These are phyloP conservation scores for Caenorhabditis sp. DNA, from an alignment of 2,888 invertebrate species.

Conservation along the genomic window DNA sequence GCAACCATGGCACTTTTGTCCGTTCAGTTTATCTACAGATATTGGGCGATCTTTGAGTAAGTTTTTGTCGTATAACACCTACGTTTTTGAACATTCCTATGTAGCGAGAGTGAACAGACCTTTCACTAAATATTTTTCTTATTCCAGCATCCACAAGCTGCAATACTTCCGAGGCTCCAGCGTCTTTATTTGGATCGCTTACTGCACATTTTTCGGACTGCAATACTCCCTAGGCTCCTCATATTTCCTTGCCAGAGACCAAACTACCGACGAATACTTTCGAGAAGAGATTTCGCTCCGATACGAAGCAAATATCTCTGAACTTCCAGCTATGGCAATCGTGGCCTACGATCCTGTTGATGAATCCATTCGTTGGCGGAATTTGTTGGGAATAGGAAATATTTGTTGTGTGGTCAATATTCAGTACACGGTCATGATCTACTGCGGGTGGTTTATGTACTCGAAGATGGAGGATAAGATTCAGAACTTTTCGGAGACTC, in stretches of 20 bases:
- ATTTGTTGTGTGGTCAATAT: not conserved
- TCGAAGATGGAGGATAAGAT: constrained; percentile 20
- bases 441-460: constrained; percentile 29
- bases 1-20: constrained; percentile 1
- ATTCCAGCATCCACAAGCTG: not conserved
- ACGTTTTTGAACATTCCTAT: too few species aligned
- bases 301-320: not conserved
- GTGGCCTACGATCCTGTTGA: constrained; percentile 5
- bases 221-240: not conserved
- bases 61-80: too few species aligned
- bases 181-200: not conserved
- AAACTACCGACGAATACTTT: not conserved
- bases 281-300: not conserved
- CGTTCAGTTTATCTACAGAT: constrained; percentile 1
- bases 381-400: not conserved
- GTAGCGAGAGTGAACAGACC: too few species aligned
- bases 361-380: constrained; percentile 13
- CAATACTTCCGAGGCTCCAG: not conserved
- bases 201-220: constrained; percentile 4
- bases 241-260: not conserved
- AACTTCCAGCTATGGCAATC: not conserved
- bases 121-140: too few species aligned
- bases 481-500: not conserved
- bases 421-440: constrained; percentile 28
- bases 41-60: constrained; percentile 24